phyloP scores from a whole-genome alignment of 2,888 invertebrate species.

The Apotomis capreana region DNA sequence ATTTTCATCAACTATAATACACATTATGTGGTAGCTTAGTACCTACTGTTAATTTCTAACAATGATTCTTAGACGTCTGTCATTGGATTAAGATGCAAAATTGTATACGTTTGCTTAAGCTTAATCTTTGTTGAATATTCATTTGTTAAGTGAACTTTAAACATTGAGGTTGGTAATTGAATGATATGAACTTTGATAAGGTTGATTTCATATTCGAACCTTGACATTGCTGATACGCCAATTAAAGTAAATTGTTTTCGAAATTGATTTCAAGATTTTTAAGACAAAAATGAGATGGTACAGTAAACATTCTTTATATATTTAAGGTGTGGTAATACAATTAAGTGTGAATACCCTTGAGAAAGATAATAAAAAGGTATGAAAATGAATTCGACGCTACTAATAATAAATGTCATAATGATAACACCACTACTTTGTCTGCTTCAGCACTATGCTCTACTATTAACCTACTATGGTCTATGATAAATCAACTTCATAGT shows the following conservation, averaged over 20 bases:
- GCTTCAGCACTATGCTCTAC: too few species aligned
- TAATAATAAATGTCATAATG: too few species aligned
- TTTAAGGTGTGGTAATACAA: slow-evolving; percentile 19
- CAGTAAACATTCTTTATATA: slow-evolving; percentile 4
- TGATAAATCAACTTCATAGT: too few species aligned
- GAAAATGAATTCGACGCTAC: too few species aligned
- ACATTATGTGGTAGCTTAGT: not conserved
- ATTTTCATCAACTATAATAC: slow-evolving; percentile 37
- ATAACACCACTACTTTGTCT: too few species aligned
- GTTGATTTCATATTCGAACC: slow-evolving; percentile 17
- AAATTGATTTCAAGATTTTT: slow-evolving; percentile 23
- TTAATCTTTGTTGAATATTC: slow-evolving; percentile 34
- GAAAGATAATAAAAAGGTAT: too few species aligned
- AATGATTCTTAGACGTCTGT: not conserved
- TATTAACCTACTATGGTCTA: too few species aligned
- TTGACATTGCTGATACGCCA: slow-evolving; percentile 17
- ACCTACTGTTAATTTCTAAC: slow-evolving; percentile 1
- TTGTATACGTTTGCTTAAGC: not conserved
- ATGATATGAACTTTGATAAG: slow-evolving; percentile 39
- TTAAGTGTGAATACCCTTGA: not conserved
- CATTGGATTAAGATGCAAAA: not conserved
- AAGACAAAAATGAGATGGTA: not conserved
- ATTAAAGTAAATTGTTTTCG: slow-evolving; percentile 22
- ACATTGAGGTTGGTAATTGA: slow-evolving; percentile 31
- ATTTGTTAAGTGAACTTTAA: slow-evolving; percentile 39